These are phyloP conservation scores for Timema podura DNA, from an alignment of 2,888 invertebrate genomes.

Conservation along the genomic window DNA sequence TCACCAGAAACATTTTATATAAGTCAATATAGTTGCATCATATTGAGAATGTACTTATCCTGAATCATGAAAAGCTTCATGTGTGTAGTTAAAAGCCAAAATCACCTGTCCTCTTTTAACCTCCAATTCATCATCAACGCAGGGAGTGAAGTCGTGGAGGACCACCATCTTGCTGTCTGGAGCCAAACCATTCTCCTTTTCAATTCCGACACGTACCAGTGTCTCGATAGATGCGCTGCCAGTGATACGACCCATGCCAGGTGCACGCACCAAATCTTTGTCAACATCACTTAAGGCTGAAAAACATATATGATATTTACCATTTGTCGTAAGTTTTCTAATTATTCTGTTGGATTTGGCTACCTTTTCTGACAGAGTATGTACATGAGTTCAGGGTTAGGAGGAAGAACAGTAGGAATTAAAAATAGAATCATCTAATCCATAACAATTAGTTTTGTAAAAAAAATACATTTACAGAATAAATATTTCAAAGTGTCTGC, in stretches of 20 bases:
- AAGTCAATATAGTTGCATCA: no score
- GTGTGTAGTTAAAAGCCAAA: background rate
- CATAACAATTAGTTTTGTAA: no score
- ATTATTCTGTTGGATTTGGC: background rate
- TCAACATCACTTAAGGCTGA: conserved; percentile 74
- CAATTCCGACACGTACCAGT: conserved; percentile 81
- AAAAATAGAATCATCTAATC: no score
- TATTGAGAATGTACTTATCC: no score
- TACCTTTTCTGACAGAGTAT: no score
- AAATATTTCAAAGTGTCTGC: no score
- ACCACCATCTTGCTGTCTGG: conserved; percentile 95
- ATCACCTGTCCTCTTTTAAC: conserved; percentile 77
- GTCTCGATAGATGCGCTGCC: conserved; percentile 93
- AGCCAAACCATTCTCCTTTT: conserved; percentile 86
- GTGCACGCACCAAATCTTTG: conserved; percentile 66
- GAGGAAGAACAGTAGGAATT: no score
- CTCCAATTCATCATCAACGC: conserved; percentile 91
- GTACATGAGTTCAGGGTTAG: no score
- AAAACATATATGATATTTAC: conserved; percentile 13
- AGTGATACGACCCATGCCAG: conserved; percentile 88
- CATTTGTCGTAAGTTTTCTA: conserved; percentile 7
- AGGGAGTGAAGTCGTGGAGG: conserved; percentile 89
- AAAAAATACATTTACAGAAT: no score
- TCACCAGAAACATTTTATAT: no score
- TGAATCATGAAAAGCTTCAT: no score